Conservation (phyloP, 2,888 invertebrate genomes). For the Lagria hirta region DNA sequence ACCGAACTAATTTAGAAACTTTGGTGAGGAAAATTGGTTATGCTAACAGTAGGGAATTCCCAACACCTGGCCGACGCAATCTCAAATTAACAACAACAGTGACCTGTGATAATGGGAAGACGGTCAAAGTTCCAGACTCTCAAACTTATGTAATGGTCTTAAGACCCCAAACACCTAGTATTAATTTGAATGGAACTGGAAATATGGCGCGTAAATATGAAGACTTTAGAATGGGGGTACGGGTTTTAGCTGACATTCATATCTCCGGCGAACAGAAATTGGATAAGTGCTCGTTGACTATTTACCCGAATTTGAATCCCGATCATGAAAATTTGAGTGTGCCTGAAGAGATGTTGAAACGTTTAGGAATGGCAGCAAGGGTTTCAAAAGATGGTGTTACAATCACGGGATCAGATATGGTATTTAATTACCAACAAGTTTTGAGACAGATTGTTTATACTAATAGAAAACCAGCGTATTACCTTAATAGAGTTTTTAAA, state of each 20-base stretch:
- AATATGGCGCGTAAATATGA: conserved; percentile 84
- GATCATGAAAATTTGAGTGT: conserved; percentile 89
- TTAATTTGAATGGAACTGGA: conserved; percentile 77
- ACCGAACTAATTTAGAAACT: conserved; percentile 85
- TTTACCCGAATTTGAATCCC: conserved; percentile 92
- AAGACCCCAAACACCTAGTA: conserved; percentile 81
- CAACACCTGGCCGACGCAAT: conserved; percentile 92
- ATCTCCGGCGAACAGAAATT: conserved; percentile 76
- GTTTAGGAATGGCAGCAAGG: conserved; percentile 68
- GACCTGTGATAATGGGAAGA: conserved; percentile 71
- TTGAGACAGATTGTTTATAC: conserved; percentile 86
- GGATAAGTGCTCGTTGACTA: conserved; percentile 91
- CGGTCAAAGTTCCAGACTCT: conserved; percentile 70
- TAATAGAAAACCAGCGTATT: conserved; percentile 95
- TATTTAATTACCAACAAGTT: conserved; percentile 76
- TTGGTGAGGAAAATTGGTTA: conserved; percentile 86
- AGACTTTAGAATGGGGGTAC: conserved; percentile 82
- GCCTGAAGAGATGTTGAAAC: conserved; percentile 70
- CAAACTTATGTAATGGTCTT: conserved; percentile 87
- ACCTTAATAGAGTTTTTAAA: conserved; percentile 92
- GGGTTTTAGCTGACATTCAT: conserved; percentile 83
- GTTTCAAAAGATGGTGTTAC: conserved; percentile 89
- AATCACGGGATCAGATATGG: conserved; percentile 75
- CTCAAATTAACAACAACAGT: conserved; percentile 80
- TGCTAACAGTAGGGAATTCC: conserved; percentile 86